These are phyloP conservation scores for Porites lutea DNA, from an alignment of 64 coral and sea anemone species.

Conservation along the genomic window DNA sequence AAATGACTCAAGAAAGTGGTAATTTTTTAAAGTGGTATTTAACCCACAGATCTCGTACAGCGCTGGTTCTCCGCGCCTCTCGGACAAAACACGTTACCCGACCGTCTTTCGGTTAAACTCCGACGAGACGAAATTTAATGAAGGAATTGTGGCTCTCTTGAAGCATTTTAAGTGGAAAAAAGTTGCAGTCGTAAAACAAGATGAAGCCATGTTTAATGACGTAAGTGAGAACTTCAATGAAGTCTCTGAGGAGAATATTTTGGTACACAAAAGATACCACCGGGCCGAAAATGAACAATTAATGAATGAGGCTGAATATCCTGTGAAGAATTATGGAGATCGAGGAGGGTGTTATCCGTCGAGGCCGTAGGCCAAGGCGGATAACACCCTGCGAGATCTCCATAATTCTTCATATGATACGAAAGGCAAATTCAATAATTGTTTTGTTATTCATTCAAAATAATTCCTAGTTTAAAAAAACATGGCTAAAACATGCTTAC, in stretches of 20 bases:
- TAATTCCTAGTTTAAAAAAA: too few species aligned
- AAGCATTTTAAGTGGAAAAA: constrained; percentile 68
- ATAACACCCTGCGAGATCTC: too few species aligned
- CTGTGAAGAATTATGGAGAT: too few species aligned
- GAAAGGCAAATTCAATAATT: too few species aligned
- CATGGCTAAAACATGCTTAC: too few species aligned
- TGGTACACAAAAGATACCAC: not conserved
- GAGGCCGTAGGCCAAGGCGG: too few species aligned
- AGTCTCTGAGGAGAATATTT: not conserved
- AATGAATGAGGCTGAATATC: too few species aligned
- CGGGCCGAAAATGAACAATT: not conserved
- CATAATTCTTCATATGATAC: too few species aligned
- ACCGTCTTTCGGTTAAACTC: constrained; percentile 70
- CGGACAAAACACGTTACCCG: constrained; percentile 64
- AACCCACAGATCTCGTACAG: constrained; percentile 44
- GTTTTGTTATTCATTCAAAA: too few species aligned
- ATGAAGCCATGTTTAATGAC: constrained; percentile 65
- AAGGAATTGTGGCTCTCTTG: constrained; percentile 37
- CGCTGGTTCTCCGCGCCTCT: constrained; percentile 56
- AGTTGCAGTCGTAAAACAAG: constrained; percentile 73
- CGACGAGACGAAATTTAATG: constrained; percentile 46
- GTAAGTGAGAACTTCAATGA: constrained; percentile 23
- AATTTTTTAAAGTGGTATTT: too few species aligned
- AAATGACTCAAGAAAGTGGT: too few species aligned
- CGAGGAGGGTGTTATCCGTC: too few species aligned